Percentiles rank a stretch among this genome's conserved stretches.
Evolutionary conservation across 2,888 invertebrate genomes (phyloP).

Genomic region (Chirona hameri): DNA sequence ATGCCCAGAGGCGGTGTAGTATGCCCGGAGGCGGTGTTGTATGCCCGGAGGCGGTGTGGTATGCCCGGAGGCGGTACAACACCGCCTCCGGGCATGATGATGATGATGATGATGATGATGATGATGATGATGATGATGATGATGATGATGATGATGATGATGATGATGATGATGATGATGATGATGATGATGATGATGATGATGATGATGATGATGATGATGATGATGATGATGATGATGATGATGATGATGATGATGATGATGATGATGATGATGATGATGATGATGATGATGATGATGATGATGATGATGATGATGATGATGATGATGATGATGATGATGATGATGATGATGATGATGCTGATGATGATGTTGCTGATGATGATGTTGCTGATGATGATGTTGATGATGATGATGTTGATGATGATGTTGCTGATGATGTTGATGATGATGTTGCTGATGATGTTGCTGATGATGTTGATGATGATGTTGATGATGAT

Average conservation of each 20-base stretch:
- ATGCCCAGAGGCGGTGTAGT: too few relatives aligned
- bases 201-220: conserved; percentile 22
- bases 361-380: too few relatives aligned
- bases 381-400: too few relatives aligned
- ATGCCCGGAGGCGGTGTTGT: too few relatives aligned
- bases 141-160: conserved; percentile 22
- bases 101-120: conserved; percentile 22
- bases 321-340: conserved; percentile 22
- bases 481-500: conserved; percentile 9
- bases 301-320: conserved; percentile 22
- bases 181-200: conserved; percentile 22
- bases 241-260: conserved; percentile 22
- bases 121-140: conserved; percentile 22
- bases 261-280: conserved; percentile 22
- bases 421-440: too few relatives aligned
- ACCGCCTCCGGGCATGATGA: too few relatives aligned
- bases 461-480: too few relatives aligned
- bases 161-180: conserved; percentile 22
- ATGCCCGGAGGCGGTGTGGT: too few relatives aligned
- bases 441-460: too few relatives aligned
- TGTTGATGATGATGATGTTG: too few relatives aligned
- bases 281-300: conserved; percentile 22
- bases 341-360: too few relatives aligned
- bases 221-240: conserved; percentile 22
- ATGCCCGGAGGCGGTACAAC: too few relatives aligned